These are phyloP conservation scores for Sinosuthora webbiana DNA, from an alignment of 2,113 vertebrate genomes.

Conservation along the genomic window DNA sequence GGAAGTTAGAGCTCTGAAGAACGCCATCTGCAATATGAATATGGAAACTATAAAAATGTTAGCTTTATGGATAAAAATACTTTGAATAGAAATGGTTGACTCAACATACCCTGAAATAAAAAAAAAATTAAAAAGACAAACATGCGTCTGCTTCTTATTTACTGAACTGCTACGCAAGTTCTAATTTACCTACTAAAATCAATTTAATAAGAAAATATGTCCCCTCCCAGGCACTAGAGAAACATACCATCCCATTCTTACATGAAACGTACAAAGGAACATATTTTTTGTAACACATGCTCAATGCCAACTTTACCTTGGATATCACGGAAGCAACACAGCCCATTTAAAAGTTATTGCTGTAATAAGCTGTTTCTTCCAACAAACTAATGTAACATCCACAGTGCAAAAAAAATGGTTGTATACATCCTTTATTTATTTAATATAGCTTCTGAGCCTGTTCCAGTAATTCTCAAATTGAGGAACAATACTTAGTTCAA, in stretches of 20 bases:
- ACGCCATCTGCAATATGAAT: background rate
- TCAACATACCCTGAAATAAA: background rate
- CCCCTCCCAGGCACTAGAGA: background rate
- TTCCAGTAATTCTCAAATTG: background rate
- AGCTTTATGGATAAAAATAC: background rate
- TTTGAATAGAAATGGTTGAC: background rate
- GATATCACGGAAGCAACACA: background rate
- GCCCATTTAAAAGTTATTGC: background rate
- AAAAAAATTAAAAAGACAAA: background rate
- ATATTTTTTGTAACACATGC: background rate
- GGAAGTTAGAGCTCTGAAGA: background rate
- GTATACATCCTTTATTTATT: background rate
- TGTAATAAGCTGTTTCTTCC: background rate
- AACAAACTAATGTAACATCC: background rate
- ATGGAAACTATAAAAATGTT: background rate
- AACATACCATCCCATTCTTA: background rate
- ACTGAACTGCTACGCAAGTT: background rate
- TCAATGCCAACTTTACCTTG: background rate
- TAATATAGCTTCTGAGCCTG: background rate
- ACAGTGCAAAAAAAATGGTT: accelerated
- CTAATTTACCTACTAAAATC: background rate
- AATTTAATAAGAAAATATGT: background rate
- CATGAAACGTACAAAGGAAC: background rate
- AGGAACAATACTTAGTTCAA: background rate
- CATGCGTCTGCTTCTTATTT: background rate